phyloP scores from a whole-genome alignment of 1,140 invertebrate genomes.

The Argopecten irradians region DNA sequence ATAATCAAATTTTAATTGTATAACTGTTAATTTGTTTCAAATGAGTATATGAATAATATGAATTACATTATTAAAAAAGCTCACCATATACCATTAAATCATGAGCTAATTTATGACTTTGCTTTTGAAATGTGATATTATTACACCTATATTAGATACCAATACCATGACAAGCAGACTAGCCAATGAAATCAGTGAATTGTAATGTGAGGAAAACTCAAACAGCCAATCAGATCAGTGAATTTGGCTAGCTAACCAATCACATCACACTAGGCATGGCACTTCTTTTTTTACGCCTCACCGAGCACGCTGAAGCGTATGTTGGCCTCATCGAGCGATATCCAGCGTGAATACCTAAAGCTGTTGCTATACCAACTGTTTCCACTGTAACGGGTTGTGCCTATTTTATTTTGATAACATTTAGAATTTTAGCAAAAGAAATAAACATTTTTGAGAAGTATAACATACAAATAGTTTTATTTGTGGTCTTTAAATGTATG shows the following conservation, averaged over 20 bases:
- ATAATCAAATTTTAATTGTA: no score
- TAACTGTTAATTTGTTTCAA: no score
- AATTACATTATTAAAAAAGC: no score
- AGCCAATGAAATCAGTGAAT: background rate
- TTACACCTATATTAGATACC: background rate
- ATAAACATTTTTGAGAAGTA: background rate
- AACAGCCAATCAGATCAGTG: constrained; percentile 13
- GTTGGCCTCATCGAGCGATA: background rate
- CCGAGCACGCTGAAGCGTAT: background rate
- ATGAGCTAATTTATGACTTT: no score
- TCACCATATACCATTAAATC: no score
- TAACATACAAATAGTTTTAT: background rate
- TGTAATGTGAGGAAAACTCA: background rate
- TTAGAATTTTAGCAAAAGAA: background rate
- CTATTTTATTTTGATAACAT: background rate
- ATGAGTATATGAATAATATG: no score
- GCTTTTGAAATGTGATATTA: no score
- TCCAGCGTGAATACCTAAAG: constrained; percentile 21
- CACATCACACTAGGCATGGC: background rate
- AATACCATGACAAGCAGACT: background rate
- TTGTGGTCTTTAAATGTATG: background rate
- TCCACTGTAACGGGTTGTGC: background rate
- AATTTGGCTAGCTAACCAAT: background rate
- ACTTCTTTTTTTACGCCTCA: background rate
- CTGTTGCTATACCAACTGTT: background rate